Percentiles rank a stretch among this genome's conserved stretches.
These are phyloP conservation scores for Caradrina clavipalpis DNA, from an alignment of 2,888 invertebrate species.

Conservation along the genomic window DNA sequence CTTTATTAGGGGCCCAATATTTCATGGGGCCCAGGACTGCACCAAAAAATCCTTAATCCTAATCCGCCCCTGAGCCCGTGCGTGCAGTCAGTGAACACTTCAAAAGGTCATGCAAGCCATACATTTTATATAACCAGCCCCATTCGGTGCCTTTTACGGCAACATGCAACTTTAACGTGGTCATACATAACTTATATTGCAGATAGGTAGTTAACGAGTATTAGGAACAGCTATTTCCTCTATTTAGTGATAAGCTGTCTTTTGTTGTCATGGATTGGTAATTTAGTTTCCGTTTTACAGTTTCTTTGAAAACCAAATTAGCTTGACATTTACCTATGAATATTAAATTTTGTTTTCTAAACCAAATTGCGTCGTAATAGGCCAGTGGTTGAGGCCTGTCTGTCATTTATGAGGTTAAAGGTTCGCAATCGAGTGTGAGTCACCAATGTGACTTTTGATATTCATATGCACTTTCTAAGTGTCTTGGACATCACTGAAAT, in stretches of 20 bases:
- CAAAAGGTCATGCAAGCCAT: constrained; percentile 45
- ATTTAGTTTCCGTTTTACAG: constrained; percentile 9
- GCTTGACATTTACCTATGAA: background rate
- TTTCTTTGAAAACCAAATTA: constrained; percentile 18
- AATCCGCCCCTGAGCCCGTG: too few relatives aligned
- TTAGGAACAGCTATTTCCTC: constrained; percentile 38
- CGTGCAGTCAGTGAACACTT: constrained; percentile 19
- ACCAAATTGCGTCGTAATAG: too few relatives aligned
- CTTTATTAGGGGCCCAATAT: too few relatives aligned
- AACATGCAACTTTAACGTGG: constrained; percentile 33
- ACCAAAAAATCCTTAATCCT: too few relatives aligned
- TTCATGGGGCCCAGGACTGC: too few relatives aligned
- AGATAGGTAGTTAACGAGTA: constrained; percentile 39
- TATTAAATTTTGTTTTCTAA: too few relatives aligned
- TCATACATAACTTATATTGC: constrained; percentile 48
- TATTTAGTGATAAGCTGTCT: constrained; percentile 37
- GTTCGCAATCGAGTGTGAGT: too few relatives aligned
- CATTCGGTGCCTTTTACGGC: constrained; percentile 34
- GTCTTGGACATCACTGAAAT: too few relatives aligned
- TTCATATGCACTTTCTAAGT: too few relatives aligned
- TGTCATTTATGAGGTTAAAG: too few relatives aligned
- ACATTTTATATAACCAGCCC: constrained; percentile 43
- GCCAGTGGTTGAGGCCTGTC: too few relatives aligned
- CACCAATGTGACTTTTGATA: too few relatives aligned
- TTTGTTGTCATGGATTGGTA: constrained; percentile 43